phyloP scores from a whole-genome alignment of 2,113 vertebrate genomes.

The Hiodon alosoides region DNA sequence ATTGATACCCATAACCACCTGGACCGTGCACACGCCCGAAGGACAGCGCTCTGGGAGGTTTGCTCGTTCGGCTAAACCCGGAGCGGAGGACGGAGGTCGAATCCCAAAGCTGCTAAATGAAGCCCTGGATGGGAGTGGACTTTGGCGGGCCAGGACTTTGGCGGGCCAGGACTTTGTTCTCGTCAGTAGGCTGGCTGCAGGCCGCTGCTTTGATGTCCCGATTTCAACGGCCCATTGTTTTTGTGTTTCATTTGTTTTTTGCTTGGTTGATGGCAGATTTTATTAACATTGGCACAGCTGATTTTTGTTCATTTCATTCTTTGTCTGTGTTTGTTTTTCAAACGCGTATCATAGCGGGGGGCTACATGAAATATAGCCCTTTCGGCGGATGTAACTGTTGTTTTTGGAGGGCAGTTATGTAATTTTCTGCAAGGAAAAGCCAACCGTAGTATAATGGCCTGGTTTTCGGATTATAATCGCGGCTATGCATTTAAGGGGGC shows the following conservation, averaged over 20 bases:
- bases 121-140: no score
- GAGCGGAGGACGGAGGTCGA: no score
- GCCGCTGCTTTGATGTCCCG: neutral
- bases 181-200: no score
- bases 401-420: conserved; percentile 3
- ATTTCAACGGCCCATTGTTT: neutral
- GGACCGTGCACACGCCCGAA: no score
- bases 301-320: neutral
- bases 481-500: neutral
- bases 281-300: neutral
- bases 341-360: neutral
- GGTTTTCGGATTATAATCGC: neutral
- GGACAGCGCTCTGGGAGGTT: no score
- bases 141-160: no score
- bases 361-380: neutral
- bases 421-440: neutral
- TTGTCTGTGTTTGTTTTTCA: neutral
- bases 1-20: no score
- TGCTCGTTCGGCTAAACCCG: no score
- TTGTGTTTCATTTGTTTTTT: neutral
- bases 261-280: neutral
- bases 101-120: no score
- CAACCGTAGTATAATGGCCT: neutral
- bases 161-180: no score
- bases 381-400: neutral